Evolutionary conservation across 2,888 invertebrate genomes (phyloP).

Genomic region (Julus scanicus): DNA sequence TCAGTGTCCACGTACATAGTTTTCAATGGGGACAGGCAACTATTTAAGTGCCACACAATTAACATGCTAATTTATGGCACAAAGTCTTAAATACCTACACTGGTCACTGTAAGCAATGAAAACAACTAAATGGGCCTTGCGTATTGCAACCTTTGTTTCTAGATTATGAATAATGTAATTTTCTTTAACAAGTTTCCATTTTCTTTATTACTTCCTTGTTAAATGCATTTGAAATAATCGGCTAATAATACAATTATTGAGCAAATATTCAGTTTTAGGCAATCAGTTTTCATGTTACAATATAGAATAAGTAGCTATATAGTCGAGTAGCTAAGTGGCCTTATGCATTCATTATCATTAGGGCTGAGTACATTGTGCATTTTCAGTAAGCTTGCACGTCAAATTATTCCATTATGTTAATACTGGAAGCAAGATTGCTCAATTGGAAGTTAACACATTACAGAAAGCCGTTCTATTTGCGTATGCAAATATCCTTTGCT

Average conservation of each 20-base stretch:
- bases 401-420: constrained; percentile 14
- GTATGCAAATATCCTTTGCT: background rate
- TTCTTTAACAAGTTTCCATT: no score
- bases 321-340: background rate
- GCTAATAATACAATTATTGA: background rate
- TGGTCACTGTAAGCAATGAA: no score
- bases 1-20: no score
- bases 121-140: no score
- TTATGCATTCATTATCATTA: background rate
- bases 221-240: no score
- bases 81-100: no score
- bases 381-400: background rate
- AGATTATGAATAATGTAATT: no score
- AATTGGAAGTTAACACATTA: constrained; percentile 21
- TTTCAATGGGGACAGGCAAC: no score
- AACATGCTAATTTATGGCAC: no score
- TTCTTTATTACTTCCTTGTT: no score
- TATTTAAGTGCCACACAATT: no score
- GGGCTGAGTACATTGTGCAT: background rate
- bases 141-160: no score
- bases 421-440: constrained; percentile 7
- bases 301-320: background rate
- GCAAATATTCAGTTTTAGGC: background rate
- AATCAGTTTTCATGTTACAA: background rate
- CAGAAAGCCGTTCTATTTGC: background rate